These are phyloP conservation scores for Coracopsis vasa DNA, from an alignment of 2,113 vertebrate genomes.

Conservation along the genomic window DNA sequence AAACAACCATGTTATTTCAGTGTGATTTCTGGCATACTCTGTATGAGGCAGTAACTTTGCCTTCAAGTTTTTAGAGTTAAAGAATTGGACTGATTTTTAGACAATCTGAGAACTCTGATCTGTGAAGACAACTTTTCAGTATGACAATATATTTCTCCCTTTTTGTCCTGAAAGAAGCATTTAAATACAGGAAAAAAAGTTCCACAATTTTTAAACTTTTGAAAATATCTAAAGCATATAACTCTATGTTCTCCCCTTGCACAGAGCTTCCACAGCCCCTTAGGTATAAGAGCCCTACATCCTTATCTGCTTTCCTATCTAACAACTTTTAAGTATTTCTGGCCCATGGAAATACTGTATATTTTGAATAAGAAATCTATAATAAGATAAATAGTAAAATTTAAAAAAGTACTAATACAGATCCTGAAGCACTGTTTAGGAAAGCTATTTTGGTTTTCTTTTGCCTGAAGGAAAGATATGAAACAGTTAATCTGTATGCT, in stretches of 20 bases:
- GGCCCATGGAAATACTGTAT: neutral
- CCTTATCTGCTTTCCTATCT: neutral
- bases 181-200: neutral
- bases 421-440: neutral
- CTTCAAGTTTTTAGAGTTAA: neutral
- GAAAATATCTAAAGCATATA: neutral
- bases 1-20: neutral
- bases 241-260: neutral
- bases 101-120: neutral
- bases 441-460: neutral
- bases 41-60: neutral
- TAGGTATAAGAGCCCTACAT: neutral
- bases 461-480: neutral
- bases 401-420: neutral
- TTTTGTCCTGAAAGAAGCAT: slow-evolving; percentile 28
- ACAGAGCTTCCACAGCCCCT: neutral
- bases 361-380: neutral
- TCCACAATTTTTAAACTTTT: neutral
- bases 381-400: neutral
- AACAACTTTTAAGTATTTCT: neutral
- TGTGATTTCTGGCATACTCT: neutral
- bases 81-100: neutral
- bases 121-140: neutral
- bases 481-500: neutral
- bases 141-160: neutral